Conservation (phyloP, 1,140 invertebrate genomes). For the Scaptomyza pallida region DNA sequence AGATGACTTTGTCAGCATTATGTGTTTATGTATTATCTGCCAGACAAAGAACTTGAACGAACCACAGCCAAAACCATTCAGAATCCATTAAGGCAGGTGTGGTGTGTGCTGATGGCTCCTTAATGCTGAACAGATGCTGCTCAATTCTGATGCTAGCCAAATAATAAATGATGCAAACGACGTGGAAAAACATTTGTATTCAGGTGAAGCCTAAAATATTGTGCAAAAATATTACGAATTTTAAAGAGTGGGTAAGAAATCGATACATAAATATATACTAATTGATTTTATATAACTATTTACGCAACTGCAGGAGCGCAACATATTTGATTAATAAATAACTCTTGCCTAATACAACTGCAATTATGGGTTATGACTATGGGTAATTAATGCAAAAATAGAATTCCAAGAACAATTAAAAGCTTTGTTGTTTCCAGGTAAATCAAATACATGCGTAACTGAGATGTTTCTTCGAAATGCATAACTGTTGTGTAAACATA, state of each 20-base stretch:
- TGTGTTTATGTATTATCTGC: not conserved
- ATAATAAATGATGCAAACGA: too few relatives aligned
- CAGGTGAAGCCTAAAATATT: too few relatives aligned
- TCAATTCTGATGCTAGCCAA: not conserved
- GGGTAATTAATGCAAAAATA: not conserved
- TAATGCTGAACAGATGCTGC: not conserved
- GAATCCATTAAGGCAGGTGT: not conserved
- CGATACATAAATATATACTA: not conserved
- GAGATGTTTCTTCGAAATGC: too few relatives aligned
- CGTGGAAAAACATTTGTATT: too few relatives aligned
- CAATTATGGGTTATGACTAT: not conserved
- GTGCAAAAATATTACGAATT: too few relatives aligned
- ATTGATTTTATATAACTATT: not conserved
- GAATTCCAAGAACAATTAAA: not conserved
- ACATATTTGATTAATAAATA: not conserved
- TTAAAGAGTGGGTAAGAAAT: too few relatives aligned
- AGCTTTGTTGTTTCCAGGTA: not conserved
- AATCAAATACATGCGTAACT: too few relatives aligned
- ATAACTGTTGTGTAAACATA: too few relatives aligned
- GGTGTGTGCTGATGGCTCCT: not conserved
- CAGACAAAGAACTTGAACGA: conserved; percentile 3
- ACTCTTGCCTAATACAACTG: not conserved
- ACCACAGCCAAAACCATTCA: not conserved
- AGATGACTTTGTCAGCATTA: conserved; percentile 2
- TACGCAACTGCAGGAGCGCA: too few relatives aligned